Base-by-base conservation (phyloP, 1,140 invertebrate species). In the Drosophila tropicalis region DNA sequence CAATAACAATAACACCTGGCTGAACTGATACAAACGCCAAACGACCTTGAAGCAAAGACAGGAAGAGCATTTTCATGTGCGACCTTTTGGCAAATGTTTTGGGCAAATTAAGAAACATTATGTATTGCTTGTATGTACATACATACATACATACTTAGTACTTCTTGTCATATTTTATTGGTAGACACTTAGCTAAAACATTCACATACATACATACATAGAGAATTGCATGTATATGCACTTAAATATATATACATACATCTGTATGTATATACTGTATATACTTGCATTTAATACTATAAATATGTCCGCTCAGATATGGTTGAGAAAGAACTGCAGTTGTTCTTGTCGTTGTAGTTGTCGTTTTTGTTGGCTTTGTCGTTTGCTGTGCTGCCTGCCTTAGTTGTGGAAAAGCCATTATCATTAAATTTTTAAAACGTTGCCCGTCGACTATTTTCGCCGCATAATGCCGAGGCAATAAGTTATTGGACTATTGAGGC, bases 391-490 rank as follows among this genome's bases (percentile, higher is more conserved):
- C 36, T 51, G 44, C 44, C 36, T 51, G 44, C 44, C 36, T 39
- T 39, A 51, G 39, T 54, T 34, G 56, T 66, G 66, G 55, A 54
- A 39, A 36, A 36, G 57, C 77, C 64, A 87, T 87, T 87, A 79
- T 79, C 83, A 87, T 87, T 81, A 87, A 87, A 87, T 70, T 87
- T 87, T 87, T 69, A 87, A 83, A 77, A 83, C 72, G 13, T 80
- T 77, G 61, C 77, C 67, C 69, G 34, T 10, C 34, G 67, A 71
- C 69, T 73, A 77, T 79, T 79, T 81, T 61, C 62, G 57, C 76
- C 79, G 67, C 75, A 86, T 86, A 73, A 87, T 87, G 76, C 76
- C 71, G 63, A 44, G 67, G 56, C 78, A 68, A 87, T 87, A 86
- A 86, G 55, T 76, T 86, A 87, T 87, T 82, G 82, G 76, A 70